A percentile compares a stretch with the other conserved stretches of the same genome.
phyloP scores from a whole-genome alignment of 2,113 vertebrate genomes.

The Coregonus clupeaformis region DNA sequence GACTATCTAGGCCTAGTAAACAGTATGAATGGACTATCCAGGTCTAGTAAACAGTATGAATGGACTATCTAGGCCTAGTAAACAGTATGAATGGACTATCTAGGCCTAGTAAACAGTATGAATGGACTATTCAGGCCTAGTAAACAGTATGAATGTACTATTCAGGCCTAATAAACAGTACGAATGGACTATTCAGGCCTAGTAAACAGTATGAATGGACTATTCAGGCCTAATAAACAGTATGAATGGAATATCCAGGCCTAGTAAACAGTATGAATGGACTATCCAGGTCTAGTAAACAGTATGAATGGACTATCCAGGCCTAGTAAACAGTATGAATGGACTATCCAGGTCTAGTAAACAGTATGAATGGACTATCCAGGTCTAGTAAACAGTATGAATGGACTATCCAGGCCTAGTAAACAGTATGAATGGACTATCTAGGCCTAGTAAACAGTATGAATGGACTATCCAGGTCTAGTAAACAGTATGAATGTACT shows the following conservation, averaged over 20 bases:
- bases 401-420: too few species aligned
- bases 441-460: too few species aligned
- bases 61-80: conserved; percentile 69
- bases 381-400: conserved; percentile 68
- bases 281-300: conserved; percentile 67
- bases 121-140: conserved; percentile 67
- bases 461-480: too few species aligned
- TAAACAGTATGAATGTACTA: conserved; percentile 61
- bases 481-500: too few species aligned
- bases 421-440: too few species aligned
- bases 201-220: conserved; percentile 63
- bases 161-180: conserved; percentile 60
- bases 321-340: conserved; percentile 62
- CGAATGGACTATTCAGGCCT: conserved; percentile 63
- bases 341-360: conserved; percentile 69
- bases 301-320: conserved; percentile 58
- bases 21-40: too few species aligned
- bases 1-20: too few species aligned
- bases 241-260: conserved; percentile 59
- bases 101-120: conserved; percentile 58
- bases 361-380: conserved; percentile 55
- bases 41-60: conserved; percentile 60
- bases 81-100: conserved; percentile 57
- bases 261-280: conserved; percentile 63
- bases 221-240: conserved; percentile 64